Evolutionary conservation across 2,888 invertebrate genomes (phyloP).

Genomic region (Meandrusa payeni): DNA sequence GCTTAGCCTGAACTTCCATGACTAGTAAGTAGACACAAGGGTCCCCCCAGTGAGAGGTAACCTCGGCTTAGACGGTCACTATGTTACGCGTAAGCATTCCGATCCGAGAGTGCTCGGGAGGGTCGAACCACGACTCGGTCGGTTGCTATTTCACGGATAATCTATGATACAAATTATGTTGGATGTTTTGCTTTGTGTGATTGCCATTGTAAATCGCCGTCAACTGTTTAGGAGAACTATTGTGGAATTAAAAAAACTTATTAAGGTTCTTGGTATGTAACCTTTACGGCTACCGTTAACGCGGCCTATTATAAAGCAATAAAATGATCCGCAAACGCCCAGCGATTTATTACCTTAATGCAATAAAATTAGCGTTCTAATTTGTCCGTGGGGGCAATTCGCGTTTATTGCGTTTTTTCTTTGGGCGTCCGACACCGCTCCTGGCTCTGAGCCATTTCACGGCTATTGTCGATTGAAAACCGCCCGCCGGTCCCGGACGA

Average conservation of each 20-base stretch:
- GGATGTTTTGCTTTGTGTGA: too few relatives aligned
- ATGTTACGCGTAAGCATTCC: too few relatives aligned
- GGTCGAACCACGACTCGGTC: too few relatives aligned
- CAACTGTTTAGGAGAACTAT: slow-evolving; percentile 29
- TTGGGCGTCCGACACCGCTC: slow-evolving; percentile 37
- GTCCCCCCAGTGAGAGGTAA: too few relatives aligned
- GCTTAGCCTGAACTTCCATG: too few relatives aligned
- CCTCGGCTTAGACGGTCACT: too few relatives aligned
- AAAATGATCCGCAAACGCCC: slow-evolving; percentile 56
- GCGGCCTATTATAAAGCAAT: slow-evolving; percentile 57
- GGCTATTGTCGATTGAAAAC: slow-evolving; percentile 54
- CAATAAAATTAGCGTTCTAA: slow-evolving; percentile 72
- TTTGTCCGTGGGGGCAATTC: slow-evolving; percentile 64
- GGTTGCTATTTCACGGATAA: too few relatives aligned
- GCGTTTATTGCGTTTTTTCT: slow-evolving; percentile 60
- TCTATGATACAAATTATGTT: too few relatives aligned
- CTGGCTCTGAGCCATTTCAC: slow-evolving; percentile 67
- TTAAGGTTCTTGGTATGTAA: slow-evolving; percentile 23
- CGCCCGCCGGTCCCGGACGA: slow-evolving; percentile 44
- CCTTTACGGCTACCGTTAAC: slow-evolving; percentile 60
- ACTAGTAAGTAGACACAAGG: too few relatives aligned
- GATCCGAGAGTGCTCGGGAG: too few relatives aligned
- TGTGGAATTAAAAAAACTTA: slow-evolving; percentile 31
- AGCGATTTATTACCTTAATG: slow-evolving; percentile 67
- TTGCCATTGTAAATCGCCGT: slow-evolving; percentile 34